These are phyloP conservation scores for Colostygia pectinataria DNA, from an alignment of 2,888 invertebrate genomes.

Conservation along the genomic window DNA sequence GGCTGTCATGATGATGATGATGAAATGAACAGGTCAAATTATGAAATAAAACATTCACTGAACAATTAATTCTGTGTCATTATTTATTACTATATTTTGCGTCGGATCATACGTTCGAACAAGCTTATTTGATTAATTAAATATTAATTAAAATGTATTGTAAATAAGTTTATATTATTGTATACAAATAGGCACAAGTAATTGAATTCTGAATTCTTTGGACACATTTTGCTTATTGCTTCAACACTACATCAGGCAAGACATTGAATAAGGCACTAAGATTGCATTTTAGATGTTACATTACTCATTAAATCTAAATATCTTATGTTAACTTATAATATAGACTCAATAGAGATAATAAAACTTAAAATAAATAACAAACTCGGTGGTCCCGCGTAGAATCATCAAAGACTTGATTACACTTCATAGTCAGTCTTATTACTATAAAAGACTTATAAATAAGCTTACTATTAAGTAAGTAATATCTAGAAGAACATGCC, in stretches of 20 bases:
- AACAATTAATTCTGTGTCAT: slow-evolving; percentile 28
- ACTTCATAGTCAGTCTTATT: slow-evolving; percentile 29
- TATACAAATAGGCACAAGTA: slow-evolving; percentile 22
- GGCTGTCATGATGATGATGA: too few species aligned
- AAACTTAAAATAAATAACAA: slow-evolving; percentile 34
- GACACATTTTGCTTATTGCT: slow-evolving; percentile 32
- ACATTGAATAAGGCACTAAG: slow-evolving; percentile 62
- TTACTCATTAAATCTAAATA: slow-evolving; percentile 2
- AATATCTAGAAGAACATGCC: too few species aligned
- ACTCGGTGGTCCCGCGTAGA: slow-evolving; percentile 54
- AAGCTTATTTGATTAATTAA: slow-evolving; percentile 4
- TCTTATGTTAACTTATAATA: slow-evolving; percentile 3
- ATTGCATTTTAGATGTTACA: slow-evolving; percentile 18
- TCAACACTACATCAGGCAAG: slow-evolving; percentile 55
- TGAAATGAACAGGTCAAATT: too few species aligned
- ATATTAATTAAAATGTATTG: slow-evolving; percentile 8
- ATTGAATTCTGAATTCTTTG: slow-evolving; percentile 28
- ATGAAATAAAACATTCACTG: slow-evolving; percentile 29
- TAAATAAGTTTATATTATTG: slow-evolving; percentile 19
- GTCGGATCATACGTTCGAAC: slow-evolving; percentile 15
- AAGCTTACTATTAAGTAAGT: too few species aligned
- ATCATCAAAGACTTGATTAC: slow-evolving; percentile 31
- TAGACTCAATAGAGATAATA: slow-evolving; percentile 15
- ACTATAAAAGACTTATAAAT: not conserved
- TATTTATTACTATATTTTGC: slow-evolving; percentile 25